Evolutionary conservation across 2,113 vertebrate species (phyloP), one percentile per base, ranked within the genome.

Genomic region (Zeus faber): DNA sequence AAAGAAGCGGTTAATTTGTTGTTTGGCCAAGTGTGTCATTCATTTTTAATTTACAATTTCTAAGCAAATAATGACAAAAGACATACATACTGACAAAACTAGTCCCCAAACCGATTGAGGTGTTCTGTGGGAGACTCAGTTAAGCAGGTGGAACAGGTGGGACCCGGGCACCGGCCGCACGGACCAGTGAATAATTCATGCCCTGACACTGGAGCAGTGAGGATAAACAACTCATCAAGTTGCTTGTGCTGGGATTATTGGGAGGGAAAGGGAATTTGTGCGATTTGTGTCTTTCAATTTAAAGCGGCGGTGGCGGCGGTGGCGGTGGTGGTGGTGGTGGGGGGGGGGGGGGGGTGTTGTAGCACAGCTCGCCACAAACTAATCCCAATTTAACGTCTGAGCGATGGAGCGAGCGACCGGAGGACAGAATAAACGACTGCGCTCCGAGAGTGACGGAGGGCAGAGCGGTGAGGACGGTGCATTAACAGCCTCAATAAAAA

Each of bases 401-500:
- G 27, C 27, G 27, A 5, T 4, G 4, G 27, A 5, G 27, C 7
- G 27, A 9, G 27, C 4, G 4, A 29, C 4, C 33, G n/a, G 10
- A 37, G 33, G 33, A 37, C 33, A 14, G 33, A 10, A 33, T 7
- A 33, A 3, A 33, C 31, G 1, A 33, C 8, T 0, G 11, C 29
- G 53, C 7, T n/a, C 45, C 58, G 47, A 62, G 20, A 16, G 27
- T 3, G 14, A 54, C 23, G 26, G n/a, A 20, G 37, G 25, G 18
- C 44, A 23, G 44, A 7, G 49, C 45, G 53, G 60, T 37, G 57
- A 66, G n/a, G n/a, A 41, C 33, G 33, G 44, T 54, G 58, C 66
- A 83, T 83, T 82, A 82, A 85, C 68, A 58, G 77, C 74, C 60
- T 61, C 65, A 80, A 83, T 82, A 77, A 83, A 70, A 47, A 20